Evolutionary conservation across 2,113 vertebrate species (phyloP).

Genomic region (Trichomycterus rosablanca): DNA sequence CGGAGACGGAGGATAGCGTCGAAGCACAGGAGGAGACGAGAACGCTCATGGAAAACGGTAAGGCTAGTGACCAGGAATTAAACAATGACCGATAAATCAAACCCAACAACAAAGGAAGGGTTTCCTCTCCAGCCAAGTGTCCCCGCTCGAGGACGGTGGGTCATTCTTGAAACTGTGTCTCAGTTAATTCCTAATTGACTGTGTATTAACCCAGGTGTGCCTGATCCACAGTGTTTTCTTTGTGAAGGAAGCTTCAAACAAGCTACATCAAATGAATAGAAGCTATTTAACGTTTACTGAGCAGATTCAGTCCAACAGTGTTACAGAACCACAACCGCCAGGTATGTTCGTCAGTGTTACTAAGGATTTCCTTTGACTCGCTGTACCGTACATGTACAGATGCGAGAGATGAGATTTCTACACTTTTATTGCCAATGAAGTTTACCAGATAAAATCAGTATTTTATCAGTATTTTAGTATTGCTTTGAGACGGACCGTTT

Average conservation of each 20-base stretch:
- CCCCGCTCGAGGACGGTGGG: conserved; percentile 47
- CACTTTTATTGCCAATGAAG: conserved; percentile 85
- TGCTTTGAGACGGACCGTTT: conserved; percentile 45
- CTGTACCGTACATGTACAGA: conserved; percentile 84
- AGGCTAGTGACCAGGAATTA: conserved; percentile 26
- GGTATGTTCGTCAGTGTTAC: conserved; percentile 84
- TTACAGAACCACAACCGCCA: conserved; percentile 74
- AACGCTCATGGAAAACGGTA: conserved; percentile 1
- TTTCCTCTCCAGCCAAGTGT: too few species aligned
- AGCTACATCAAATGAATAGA: conserved; percentile 47
- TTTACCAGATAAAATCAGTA: conserved; percentile 98
- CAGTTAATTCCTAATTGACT: conserved; percentile 85
- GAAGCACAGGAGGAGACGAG: conserved; percentile 27
- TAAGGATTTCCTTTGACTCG: conserved; percentile 75
- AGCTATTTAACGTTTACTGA: too few species aligned
- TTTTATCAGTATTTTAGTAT: conserved; percentile 99
- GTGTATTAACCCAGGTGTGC: conserved; percentile 97
- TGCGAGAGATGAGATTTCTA: conserved; percentile 95
- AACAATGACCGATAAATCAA: conserved; percentile 40
- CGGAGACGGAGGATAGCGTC: conserved; percentile 48
- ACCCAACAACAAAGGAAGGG: conserved; percentile 11
- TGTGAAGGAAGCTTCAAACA: conserved; percentile 53
- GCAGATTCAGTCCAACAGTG: conserved; percentile 58
- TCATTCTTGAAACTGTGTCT: conserved; percentile 77
- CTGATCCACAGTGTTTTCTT: conserved; percentile 91